Evolutionary conservation across 2,113 vertebrate genomes (phyloP), one percentile per base, ranked within the genome.

Genomic region (Lamprotornis superbus): DNA sequence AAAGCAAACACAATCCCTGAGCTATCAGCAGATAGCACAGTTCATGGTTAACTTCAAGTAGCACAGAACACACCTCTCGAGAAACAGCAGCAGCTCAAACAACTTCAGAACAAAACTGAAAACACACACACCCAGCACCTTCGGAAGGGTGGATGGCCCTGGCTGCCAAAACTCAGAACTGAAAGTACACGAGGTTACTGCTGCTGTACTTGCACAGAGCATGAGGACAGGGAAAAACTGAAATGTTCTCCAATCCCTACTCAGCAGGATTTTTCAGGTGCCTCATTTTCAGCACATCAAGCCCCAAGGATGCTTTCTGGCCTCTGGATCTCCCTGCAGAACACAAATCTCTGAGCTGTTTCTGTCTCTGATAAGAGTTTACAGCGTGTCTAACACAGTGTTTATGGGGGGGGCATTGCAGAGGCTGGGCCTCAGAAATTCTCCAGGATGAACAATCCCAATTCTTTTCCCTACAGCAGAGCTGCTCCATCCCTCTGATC

Each of bases 21-120:
- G 56, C 90, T 94, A 97, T 94, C 94, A 93, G 94, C 81, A 92
- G 95, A 92, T 80, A 95, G 94, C 73, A 12, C 88, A 69, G 92
- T 88, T 97, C 95, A 92, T 71, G 85, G 94, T 87, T 94, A 95
- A 96, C 94, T 92, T 94, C 95, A 86, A 93, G 96, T 56, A 86
- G 95, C 80, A 9, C 55, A 9, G 89, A 90, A 93, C 75, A 90
- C 78, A 61, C 90, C 91, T 96, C 96, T 89, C 42, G 79, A 92
- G 71, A 60, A 94, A 77, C 1, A 30, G 89, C 89, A 95, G 86
- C 94, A 85, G 83, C 79, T 94, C 94, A 89, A 88, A 94, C 67
- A 96, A 33, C 33, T 18, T 13, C 50, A 39, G 77, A 39, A 44
- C 30, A 60, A 65, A 86, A 70, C 84, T 37, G 53, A 64, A 91